Conservation (phyloP, 2,888 invertebrate species). For the Siphonodentalium dalli region DNA sequence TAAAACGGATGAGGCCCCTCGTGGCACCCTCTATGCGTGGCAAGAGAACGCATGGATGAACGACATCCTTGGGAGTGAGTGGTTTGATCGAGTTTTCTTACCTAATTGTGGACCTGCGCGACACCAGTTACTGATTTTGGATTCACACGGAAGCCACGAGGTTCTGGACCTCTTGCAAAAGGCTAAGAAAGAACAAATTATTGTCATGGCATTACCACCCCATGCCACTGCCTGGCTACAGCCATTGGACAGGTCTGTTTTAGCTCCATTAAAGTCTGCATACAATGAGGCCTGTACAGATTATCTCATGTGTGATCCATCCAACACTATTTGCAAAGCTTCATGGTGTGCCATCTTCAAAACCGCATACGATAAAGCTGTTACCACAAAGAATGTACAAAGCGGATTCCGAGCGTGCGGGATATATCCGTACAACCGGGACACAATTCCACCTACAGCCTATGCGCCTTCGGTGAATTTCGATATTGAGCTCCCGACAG, state of each 20-base stretch:
- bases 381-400: constrained; percentile 19
- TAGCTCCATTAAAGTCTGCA: constrained; percentile 25
- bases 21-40: background rate
- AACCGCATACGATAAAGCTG: constrained; percentile 18
- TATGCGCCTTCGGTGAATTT: constrained; percentile 19
- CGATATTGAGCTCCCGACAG: too few species aligned
- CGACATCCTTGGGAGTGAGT: constrained; percentile 4
- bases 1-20: background rate
- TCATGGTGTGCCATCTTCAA: constrained; percentile 18
- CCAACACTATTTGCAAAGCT: constrained; percentile 22
- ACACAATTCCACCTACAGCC: constrained; percentile 5
- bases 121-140: background rate
- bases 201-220: constrained; percentile 26
- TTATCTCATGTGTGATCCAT: constrained; percentile 16
- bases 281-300: constrained; percentile 26
- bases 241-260: constrained; percentile 26
- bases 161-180: background rate
- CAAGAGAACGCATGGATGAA: constrained; percentile 3
- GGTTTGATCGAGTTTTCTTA: constrained; percentile 2
- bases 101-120: too few species aligned
- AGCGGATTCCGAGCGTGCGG: constrained; percentile 24
- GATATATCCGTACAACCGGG: constrained; percentile 16
- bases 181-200: constrained; percentile 10
- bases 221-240: constrained; percentile 28
- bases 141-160: background rate